Conservation (phyloP, 1,140 invertebrate genomes). For the Caenorhabditis inopinata region DNA sequence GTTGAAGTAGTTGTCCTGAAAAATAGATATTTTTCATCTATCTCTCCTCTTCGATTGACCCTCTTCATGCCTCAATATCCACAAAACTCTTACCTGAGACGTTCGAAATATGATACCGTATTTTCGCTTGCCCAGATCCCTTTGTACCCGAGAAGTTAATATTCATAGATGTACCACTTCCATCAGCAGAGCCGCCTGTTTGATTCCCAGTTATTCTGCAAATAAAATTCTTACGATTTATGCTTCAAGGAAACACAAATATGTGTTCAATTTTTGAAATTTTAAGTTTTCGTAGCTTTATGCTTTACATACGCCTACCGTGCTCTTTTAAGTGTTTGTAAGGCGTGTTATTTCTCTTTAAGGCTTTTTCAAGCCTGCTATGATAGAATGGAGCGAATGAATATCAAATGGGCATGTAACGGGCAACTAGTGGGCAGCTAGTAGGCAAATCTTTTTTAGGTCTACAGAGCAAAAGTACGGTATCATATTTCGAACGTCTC, state of each 20-base stretch:
- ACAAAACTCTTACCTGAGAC: slow-evolving; percentile 12
- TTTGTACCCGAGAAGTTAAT: not conserved
- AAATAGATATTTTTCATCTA: not conserved
- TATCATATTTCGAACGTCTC: slow-evolving; percentile 22
- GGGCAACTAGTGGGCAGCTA: no score
- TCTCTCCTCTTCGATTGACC: not conserved
- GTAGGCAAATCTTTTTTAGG: no score
- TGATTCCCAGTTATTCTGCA: slow-evolving; percentile 5
- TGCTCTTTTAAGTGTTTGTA: no score
- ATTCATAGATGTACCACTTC: not conserved
- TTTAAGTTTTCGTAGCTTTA: no score
- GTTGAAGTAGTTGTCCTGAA: not conserved
- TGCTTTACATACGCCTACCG: no score
- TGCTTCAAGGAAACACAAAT: no score
- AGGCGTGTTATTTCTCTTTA: no score
- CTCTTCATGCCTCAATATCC: not conserved
- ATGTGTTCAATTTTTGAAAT: no score
- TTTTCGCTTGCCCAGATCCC: not conserved
- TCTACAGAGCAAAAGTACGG: slow-evolving; percentile 14
- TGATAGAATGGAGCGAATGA: no score
- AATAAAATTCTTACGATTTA: no score
- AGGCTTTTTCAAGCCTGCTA: no score
- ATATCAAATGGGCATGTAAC: no score
- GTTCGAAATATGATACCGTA: slow-evolving; percentile 21
- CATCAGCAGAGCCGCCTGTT: not conserved